Conservation (phyloP, 1,140 invertebrate genomes). For the Marisa cornuarietis region DNA sequence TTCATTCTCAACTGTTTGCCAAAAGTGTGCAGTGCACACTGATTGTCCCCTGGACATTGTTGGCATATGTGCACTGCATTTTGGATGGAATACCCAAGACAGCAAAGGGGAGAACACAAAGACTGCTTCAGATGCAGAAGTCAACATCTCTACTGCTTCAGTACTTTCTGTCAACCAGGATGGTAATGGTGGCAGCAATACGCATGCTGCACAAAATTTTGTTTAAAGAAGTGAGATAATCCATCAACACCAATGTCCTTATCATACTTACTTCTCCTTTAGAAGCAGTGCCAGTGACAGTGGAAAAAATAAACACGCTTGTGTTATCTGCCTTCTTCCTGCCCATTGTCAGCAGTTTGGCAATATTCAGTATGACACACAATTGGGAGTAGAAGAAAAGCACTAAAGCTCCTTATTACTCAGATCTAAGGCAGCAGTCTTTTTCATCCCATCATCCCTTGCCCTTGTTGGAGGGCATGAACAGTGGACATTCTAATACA, state of each 20-base stretch:
- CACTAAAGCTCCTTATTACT: neutral
- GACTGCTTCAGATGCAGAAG: neutral
- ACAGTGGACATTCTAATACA: conserved; percentile 38
- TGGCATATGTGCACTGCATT: conserved; percentile 3
- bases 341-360: neutral
- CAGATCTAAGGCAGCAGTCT: neutral
- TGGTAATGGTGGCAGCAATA: neutral
- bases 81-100: conserved; percentile 3
- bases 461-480: conserved; percentile 39
- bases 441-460: neutral
- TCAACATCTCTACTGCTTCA: neutral
- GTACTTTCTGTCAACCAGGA: neutral
- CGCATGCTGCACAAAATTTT: neutral
- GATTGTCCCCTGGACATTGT: conserved; percentile 12
- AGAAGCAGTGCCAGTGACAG: neutral
- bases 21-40: conserved; percentile 12
- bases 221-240: conserved; percentile 9
- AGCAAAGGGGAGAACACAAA: neutral
- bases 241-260: neutral
- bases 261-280: neutral
- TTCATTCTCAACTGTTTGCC: neutral
- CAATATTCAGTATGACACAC: neutral
- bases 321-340: conserved; percentile 4
- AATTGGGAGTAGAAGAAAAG: neutral
- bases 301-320: neutral